Conservation (phyloP, 2,888 invertebrate species). For the Bombylius major region DNA sequence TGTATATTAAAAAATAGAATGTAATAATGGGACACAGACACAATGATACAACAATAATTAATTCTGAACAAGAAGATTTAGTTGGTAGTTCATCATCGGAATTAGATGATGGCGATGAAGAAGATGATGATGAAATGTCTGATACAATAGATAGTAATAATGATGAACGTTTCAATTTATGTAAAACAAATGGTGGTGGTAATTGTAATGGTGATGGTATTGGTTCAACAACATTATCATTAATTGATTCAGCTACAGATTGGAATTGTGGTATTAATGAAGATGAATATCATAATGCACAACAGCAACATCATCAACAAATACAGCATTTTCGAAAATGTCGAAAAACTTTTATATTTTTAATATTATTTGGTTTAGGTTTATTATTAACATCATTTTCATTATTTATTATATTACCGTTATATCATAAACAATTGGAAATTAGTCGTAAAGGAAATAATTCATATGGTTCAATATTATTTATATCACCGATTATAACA, state of each 20-base stretch:
- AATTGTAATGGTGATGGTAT: background rate
- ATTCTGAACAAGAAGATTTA: slow-evolving; percentile 21
- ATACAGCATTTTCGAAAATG: slow-evolving; percentile 14
- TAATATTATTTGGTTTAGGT: slow-evolving; percentile 37
- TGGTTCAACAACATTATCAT: slow-evolving; percentile 3
- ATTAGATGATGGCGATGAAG: slow-evolving; percentile 17
- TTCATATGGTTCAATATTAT: slow-evolving; percentile 19
- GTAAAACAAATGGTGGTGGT: slow-evolving; percentile 9
- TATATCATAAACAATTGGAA: slow-evolving; percentile 31
- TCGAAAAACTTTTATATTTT: slow-evolving; percentile 12
- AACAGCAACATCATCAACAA: slow-evolving; percentile 16
- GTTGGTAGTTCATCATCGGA: slow-evolving; percentile 18
- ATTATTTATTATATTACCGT: slow-evolving; percentile 40
- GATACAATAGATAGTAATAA: slow-evolving; percentile 14
- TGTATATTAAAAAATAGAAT: no score
- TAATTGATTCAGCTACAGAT: slow-evolving; percentile 11
- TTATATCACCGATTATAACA: slow-evolving; percentile 18
- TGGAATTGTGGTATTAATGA: slow-evolving; percentile 8
- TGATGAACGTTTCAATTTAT: slow-evolving; percentile 11
- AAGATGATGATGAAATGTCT: slow-evolving; percentile 16
- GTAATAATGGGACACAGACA: background rate
- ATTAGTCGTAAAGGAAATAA: slow-evolving; percentile 16
- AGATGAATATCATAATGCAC: slow-evolving; percentile 15
- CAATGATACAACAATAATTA: slow-evolving; percentile 10
- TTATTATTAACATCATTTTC: slow-evolving; percentile 38